phyloP scores from a whole-genome alignment of 2,888 invertebrate species.

The Diploptera punctata region DNA sequence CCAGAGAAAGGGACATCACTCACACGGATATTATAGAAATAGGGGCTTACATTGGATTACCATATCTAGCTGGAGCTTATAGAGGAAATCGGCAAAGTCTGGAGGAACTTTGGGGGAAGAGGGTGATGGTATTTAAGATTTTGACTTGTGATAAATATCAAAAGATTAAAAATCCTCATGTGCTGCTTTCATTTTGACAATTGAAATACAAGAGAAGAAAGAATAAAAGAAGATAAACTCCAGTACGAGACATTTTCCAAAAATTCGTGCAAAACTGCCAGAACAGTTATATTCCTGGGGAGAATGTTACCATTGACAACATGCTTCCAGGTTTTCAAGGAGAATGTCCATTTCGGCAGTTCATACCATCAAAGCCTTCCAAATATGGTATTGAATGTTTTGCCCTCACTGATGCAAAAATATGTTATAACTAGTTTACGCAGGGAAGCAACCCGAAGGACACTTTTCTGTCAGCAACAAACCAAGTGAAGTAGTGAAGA shows the following conservation, averaged over 20 bases:
- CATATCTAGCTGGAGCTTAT: not conserved
- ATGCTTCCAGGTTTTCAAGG: constrained; percentile 44
- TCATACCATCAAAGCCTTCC: constrained; percentile 48
- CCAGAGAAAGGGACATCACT: constrained; percentile 42
- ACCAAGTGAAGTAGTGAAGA: constrained; percentile 15
- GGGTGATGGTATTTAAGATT: not conserved
- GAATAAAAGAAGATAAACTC: not conserved
- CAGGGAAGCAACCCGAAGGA: constrained; percentile 44
- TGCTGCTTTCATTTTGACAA: not conserved
- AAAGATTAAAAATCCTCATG: not conserved
- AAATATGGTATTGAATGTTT: constrained; percentile 49
- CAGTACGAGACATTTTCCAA: not conserved
- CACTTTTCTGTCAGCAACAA: constrained; percentile 28
- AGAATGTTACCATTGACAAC: constrained; percentile 46
- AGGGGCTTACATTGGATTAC: not conserved
- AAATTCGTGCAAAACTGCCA: constrained; percentile 45
- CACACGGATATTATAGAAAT: constrained; percentile 41
- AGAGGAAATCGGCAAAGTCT: not conserved
- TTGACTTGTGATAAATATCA: not conserved
- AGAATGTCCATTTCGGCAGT: constrained; percentile 46
- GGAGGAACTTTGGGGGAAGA: not conserved
- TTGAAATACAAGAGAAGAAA: not conserved
- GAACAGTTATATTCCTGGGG: constrained; percentile 44
- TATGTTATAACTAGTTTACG: constrained; percentile 43
- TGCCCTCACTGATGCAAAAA: constrained; percentile 44